Conservation (phyloP, 2,113 vertebrate species). For the Cricetomys ansorgei region DNA sequence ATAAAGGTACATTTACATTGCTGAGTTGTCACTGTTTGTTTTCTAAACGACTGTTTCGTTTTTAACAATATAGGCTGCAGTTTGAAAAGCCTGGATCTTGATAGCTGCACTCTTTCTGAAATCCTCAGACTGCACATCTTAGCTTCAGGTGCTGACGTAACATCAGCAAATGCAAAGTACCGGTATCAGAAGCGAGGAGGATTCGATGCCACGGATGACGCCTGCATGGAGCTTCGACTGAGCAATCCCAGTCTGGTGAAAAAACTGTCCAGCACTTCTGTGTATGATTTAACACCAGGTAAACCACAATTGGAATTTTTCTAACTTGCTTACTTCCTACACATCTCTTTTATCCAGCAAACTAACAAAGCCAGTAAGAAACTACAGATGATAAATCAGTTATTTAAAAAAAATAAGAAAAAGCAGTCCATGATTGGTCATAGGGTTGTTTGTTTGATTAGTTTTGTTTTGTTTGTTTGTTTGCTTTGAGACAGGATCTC, state of each 20-base stretch:
- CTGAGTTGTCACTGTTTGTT: constrained; percentile 54
- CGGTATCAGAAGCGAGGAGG: constrained; percentile 98
- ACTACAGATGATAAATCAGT: constrained; percentile 16
- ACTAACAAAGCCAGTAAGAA: constrained; percentile 16
- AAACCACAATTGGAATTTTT: constrained; percentile 73
- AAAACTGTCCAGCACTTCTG: constrained; percentile 92
- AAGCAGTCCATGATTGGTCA: not conserved
- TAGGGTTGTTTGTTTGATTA: not conserved
- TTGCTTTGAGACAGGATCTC: not conserved
- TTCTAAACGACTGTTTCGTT: constrained; percentile 80
- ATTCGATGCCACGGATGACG: constrained; percentile 94
- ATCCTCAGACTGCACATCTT: constrained; percentile 98
- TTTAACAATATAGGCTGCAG: constrained; percentile 92
- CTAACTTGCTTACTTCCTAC: constrained; percentile 10
- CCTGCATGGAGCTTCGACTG: constrained; percentile 95
- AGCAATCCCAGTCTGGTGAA: constrained; percentile 93
- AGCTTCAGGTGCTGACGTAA: constrained; percentile 95
- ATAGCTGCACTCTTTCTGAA: constrained; percentile 98
- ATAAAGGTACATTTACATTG: constrained; percentile 81
- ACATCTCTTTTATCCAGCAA: constrained; percentile 3
- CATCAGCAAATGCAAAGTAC: constrained; percentile 95
- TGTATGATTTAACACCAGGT: constrained; percentile 97
- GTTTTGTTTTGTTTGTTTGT: not conserved
- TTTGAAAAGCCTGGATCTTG: constrained; percentile 97
- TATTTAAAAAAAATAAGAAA: constrained; percentile 19